Percentiles rank a stretch among this genome's conserved stretches.
Conservation (phyloP, 2,797 vertebrate genomes). For the Hippocampus kuda region DNA sequence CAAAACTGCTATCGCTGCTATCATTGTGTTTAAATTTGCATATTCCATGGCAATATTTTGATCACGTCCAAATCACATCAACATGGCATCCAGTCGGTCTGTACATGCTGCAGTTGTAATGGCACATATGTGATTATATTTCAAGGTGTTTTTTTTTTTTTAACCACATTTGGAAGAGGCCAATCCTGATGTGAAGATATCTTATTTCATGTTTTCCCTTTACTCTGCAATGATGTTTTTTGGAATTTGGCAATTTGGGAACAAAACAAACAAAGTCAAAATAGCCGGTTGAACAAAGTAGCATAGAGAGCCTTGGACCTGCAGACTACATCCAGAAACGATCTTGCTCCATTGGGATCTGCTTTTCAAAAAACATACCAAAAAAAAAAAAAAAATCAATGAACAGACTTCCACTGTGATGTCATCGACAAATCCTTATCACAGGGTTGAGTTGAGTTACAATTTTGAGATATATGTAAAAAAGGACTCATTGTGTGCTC, state of each 20-base stretch:
- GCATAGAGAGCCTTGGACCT: neutral
- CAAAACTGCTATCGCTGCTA: no score
- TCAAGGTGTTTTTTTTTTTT: no score
- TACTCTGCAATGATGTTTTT: neutral
- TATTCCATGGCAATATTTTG: no score
- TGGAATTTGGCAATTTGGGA: neutral
- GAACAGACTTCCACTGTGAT: slow-evolving; percentile 44
- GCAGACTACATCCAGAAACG: neutral
- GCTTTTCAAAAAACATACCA: neutral
- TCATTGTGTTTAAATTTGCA: no score
- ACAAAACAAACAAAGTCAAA: neutral
- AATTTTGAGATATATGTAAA: slow-evolving; percentile 22
- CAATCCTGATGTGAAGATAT: no score
- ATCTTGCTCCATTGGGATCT: neutral
- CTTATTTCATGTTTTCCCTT: no score
- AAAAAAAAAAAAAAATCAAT: slow-evolving; percentile 25
- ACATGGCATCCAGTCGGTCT: no score
- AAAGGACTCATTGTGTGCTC: slow-evolving; percentile 26
- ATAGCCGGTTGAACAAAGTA: neutral
- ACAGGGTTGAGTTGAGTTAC: slow-evolving; percentile 32
- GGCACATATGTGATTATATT: no score
- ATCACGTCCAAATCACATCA: no score
- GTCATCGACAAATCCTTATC: slow-evolving; percentile 47
- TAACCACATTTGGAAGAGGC: no score
- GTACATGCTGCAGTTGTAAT: no score